phyloP scores from a whole-genome alignment of 92 coral and sea anemone genomes.

The Bergia puertoricense region DNA sequence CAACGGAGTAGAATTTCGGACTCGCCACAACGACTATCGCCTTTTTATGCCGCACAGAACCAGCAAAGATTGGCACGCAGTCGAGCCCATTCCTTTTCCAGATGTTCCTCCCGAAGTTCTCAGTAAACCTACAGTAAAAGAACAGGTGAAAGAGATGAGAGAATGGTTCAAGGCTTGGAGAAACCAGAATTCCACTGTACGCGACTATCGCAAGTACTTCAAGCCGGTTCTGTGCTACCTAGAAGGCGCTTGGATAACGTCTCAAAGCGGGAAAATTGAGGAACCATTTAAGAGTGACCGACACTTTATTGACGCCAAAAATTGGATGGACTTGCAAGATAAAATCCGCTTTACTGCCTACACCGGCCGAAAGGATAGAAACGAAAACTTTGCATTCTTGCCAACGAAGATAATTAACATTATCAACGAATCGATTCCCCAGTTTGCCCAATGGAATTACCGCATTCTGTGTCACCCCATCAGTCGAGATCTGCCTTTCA shows the following conservation, averaged over 20 bases:
- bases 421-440: constrained; percentile 32
- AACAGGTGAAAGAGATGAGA: constrained; percentile 29
- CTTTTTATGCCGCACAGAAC: constrained; percentile 37
- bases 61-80: neutral
- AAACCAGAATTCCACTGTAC: constrained; percentile 27
- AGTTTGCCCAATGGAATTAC: constrained; percentile 58
- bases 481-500: constrained; percentile 41
- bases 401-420: constrained; percentile 54
- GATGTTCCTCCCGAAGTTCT: constrained; percentile 31
- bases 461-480: constrained; percentile 55
- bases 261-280: constrained; percentile 31
- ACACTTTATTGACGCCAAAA: constrained; percentile 54
- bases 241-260: constrained; percentile 11
- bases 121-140: neutral
- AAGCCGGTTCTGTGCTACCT: constrained; percentile 43
- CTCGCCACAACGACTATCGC: constrained; percentile 46
- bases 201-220: constrained; percentile 51
- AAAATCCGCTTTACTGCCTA: constrained; percentile 55
- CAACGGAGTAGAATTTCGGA: constrained; percentile 48
- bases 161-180: constrained; percentile 30
- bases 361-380: constrained; percentile 46
- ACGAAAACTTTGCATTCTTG: constrained; percentile 47
- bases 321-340: constrained; percentile 52
- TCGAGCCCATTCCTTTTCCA: neutral
- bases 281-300: constrained; percentile 54